These are phyloP conservation scores for Acromyrmex heyeri DNA, from an alignment of 1,140 invertebrate species.

Conservation along the genomic window DNA sequence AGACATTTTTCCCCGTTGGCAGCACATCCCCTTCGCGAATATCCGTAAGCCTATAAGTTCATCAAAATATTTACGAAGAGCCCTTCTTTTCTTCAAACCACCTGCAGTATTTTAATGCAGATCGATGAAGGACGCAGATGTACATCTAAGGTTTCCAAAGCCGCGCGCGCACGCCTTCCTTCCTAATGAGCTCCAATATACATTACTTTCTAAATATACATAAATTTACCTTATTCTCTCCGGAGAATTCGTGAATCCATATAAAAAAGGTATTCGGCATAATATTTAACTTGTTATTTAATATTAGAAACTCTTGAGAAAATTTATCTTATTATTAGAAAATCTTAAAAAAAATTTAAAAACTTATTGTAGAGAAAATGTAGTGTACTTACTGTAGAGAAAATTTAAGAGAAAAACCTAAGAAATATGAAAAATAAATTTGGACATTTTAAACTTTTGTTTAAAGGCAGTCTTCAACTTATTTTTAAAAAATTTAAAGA, in stretches of 20 bases:
- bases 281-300: conserved; percentile 15
- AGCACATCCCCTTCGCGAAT: conserved; percentile 52
- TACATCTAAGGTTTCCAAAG: conserved; percentile 59
- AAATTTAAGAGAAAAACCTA: too few species aligned
- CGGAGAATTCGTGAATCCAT: neutral
- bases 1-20: conserved; percentile 56
- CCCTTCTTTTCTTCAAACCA: conserved; percentile 56
- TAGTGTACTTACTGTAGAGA: too few species aligned
- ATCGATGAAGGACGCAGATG: conserved; percentile 72
- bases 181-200: conserved; percentile 43
- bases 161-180: conserved; percentile 37
- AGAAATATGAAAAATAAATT: too few species aligned
- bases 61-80: conserved; percentile 73
- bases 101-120: conserved; percentile 69
- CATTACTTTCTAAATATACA: conserved; percentile 46
- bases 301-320: too few species aligned
- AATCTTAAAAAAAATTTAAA: too few species aligned
- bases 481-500: too few species aligned
- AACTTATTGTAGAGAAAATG: too few species aligned
- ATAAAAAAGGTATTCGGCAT: neutral
- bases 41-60: conserved; percentile 72
- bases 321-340: too few species aligned
- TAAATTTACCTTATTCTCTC: conserved; percentile 33
- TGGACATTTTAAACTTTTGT: too few species aligned
- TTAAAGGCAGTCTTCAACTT: too few species aligned